These are phyloP conservation scores for Craseonycteris thonglongyai DNA, from an alignment of 2,113 vertebrate genomes.

Conservation along the genomic window DNA sequence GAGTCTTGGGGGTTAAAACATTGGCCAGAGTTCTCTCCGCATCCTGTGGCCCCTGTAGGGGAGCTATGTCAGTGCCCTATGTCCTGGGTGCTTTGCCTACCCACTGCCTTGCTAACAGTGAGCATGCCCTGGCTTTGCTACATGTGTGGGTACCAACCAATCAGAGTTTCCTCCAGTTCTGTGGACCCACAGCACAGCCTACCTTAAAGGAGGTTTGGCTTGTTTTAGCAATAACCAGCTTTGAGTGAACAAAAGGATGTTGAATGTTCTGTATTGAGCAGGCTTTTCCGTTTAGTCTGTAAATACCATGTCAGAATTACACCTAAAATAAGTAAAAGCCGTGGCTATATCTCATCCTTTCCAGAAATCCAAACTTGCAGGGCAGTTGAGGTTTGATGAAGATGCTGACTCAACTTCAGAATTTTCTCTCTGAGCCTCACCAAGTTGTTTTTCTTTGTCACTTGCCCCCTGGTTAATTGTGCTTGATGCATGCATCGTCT, in stretches of 20 bases:
- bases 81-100: too few species aligned
- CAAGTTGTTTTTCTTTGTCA: background rate
- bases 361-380: background rate
- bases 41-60: background rate
- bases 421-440: background rate
- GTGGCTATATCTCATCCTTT: background rate
- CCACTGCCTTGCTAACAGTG: too few species aligned
- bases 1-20: background rate
- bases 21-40: background rate
- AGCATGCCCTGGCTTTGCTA: background rate
- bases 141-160: accelerated
- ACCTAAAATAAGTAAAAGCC: background rate
- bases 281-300: background rate
- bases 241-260: background rate
- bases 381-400: background rate
- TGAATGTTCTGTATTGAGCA: background rate
- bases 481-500: background rate
- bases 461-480: background rate
- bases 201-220: background rate
- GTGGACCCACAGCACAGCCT: too few species aligned
- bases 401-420: background rate
- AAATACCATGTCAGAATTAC: background rate
- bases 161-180: background rate
- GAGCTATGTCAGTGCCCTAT: background rate
- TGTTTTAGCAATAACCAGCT: background rate